These are phyloP conservation scores for Mirza zaza DNA, from an alignment of 2,113 vertebrate species.

Conservation along the genomic window DNA sequence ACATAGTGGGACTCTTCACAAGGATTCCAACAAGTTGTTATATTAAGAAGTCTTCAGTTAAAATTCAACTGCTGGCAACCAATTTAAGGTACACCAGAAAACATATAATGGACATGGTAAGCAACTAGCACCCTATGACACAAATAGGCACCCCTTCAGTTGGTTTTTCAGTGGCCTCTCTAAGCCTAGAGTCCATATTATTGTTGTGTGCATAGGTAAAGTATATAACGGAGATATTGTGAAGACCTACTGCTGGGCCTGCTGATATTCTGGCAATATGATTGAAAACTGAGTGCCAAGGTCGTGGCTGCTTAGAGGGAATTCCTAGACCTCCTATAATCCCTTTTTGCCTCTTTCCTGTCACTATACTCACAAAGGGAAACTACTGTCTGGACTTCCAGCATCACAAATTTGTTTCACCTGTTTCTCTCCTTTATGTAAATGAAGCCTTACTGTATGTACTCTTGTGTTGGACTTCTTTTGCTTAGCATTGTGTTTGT, in stretches of 20 bases:
- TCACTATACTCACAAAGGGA: background rate
- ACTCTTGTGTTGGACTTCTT: background rate
- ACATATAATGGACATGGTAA: constrained; percentile 86
- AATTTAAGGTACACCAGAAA: constrained; percentile 87
- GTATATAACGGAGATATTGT: constrained; percentile 89
- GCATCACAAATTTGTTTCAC: background rate
- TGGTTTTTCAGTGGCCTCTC: constrained; percentile 92
- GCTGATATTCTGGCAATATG: constrained; percentile 88
- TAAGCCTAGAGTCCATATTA: constrained; percentile 90
- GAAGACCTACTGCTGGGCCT: constrained; percentile 90
- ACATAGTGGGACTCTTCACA: constrained; percentile 93
- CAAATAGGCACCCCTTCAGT: constrained; percentile 88
- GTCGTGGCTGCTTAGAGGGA: constrained; percentile 91
- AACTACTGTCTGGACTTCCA: background rate
- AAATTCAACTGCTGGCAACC: constrained; percentile 84
- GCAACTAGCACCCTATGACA: constrained; percentile 84
- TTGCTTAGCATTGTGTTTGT: background rate
- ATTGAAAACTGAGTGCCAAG: constrained; percentile 91
- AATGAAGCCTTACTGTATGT: background rate
- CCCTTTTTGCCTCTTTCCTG: background rate
- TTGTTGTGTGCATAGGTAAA: constrained; percentile 89
- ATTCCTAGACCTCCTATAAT: background rate
- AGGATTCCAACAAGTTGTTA: constrained; percentile 89
- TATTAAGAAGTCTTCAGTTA: constrained; percentile 89
- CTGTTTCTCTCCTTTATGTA: background rate